Base-by-base conservation (phyloP, 2,113 vertebrate genomes). In the Lepus timidus region DNA sequence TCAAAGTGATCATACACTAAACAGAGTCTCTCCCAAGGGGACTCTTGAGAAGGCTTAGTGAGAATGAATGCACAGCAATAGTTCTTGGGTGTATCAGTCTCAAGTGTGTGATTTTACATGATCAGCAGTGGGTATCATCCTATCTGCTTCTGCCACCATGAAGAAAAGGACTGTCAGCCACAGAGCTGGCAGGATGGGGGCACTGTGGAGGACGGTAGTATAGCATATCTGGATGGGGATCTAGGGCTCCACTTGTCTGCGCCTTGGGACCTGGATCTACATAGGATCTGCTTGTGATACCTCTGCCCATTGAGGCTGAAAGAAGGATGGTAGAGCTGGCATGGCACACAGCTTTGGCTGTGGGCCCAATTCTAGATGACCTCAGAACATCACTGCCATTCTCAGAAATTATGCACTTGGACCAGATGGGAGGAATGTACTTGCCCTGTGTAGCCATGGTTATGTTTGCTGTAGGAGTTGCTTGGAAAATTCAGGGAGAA, bases 1-100 rank as follows among this genome's bases (percentile, higher is more conserved):
- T 51, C 3, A 80, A 64, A 49, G 16, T 55, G 1, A 51, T 17
- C 39, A 22, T 75, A 68, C 84, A 74, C 12, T 61, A 74, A 93
- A 90, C 71, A 88, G 79, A 96, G 85, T 94, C 20, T 97, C 52
- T 92, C 23, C 81, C 0, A 80, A 51, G 78, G 85, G 96, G 31
- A 23, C 1, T 86, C 95, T 94, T 92, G 95, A 90, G 76, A 95
- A 96, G 65, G 19, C 62, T 68, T 25, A 75, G 55, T 6, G 74
- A 86, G 33, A 83, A 88, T 87, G 78, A 94, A 88, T 67, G 64
- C 62, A 90, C 64, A 49, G 85, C 90, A 83, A 96, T 88, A 83
- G 83, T 95, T 88, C 17, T 6, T 78, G 96, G 95, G 88, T 96
- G n/a, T 16, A 84, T 68, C 36, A 94, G 74, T 1, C 1, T 6